phyloP scores from a whole-genome alignment of 2,888 invertebrate genomes.

The Dasysyrphus tricinctus region DNA sequence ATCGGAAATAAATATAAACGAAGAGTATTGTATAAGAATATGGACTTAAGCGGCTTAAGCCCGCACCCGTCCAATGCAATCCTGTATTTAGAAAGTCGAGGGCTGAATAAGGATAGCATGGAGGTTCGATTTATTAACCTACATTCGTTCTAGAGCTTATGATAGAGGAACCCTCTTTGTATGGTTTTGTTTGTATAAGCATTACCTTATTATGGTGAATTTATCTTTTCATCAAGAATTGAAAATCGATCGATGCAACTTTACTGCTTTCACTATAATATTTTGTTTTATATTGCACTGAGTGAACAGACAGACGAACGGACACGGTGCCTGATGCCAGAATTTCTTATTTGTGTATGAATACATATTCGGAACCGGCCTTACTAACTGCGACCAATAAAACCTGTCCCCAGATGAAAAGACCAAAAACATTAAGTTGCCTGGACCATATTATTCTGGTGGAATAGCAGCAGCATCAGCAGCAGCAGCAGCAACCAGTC shows the following conservation, averaged over 20 bases:
- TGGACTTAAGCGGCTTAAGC: no score
- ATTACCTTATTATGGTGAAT: no score
- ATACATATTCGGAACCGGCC: slow-evolving; percentile 51
- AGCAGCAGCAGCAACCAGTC: slow-evolving; percentile 27
- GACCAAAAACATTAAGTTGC: slow-evolving; percentile 68
- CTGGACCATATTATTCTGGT: slow-evolving; percentile 61
- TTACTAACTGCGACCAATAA: slow-evolving; percentile 24
- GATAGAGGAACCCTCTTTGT: no score
- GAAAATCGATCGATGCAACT: background rate
- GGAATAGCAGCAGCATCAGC: slow-evolving; percentile 8
- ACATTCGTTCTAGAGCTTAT: no score
- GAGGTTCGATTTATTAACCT: no score
- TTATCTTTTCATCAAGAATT: no score
- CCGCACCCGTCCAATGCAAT: no score
- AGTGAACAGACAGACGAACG: slow-evolving; percentile 2
- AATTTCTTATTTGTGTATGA: slow-evolving; percentile 50
- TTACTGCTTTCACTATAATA: background rate
- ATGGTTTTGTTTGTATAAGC: no score
- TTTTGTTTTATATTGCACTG: slow-evolving; percentile 7
- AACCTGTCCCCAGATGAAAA: slow-evolving; percentile 58
- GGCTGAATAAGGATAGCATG: no score
- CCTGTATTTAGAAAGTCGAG: no score
- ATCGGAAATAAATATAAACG: no score
- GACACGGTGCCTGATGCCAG: slow-evolving; percentile 56
- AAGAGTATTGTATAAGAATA: no score